Conservation (phyloP, 1,140 invertebrate genomes). For the Druon quercuslanigerum region DNA sequence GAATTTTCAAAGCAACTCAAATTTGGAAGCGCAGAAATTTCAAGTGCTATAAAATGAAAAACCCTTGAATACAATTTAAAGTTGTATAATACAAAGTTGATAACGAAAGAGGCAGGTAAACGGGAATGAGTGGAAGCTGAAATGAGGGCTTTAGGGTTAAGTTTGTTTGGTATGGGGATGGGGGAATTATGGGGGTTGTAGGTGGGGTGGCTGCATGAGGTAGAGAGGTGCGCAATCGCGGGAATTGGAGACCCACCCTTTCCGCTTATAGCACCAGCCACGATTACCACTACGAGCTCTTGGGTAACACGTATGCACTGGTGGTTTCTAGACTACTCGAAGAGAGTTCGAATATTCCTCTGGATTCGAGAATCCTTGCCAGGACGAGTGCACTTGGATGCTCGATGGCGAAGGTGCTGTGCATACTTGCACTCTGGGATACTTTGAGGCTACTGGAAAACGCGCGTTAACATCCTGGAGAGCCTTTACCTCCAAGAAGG, state of each 20-base stretch:
- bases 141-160: too few relatives aligned
- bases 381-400: conserved; percentile 55
- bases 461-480: conserved; percentile 23
- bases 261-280: not conserved
- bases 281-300: not conserved
- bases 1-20: not conserved
- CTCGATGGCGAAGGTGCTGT: conserved; percentile 51
- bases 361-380: conserved; percentile 58
- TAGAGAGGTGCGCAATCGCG: conserved; percentile 23
- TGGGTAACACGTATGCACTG: not conserved
- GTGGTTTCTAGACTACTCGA: not conserved
- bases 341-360: conserved; percentile 48
- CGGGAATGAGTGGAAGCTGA: not conserved
- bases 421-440: conserved; percentile 21
- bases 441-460: conserved; percentile 20
- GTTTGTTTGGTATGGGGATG: too few relatives aligned
- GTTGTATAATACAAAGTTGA: conserved; percentile 15
- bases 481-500: not conserved
- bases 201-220: not conserved
- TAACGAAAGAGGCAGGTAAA: conserved; percentile 8
- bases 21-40: too few relatives aligned
- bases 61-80: not conserved
- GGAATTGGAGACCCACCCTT: conserved; percentile 22
- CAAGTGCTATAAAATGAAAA: too few relatives aligned
- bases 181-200: not conserved